These are phyloP conservation scores for Myotis planiceps DNA, from an alignment of 2,797 vertebrate genomes.

Conservation along the genomic window DNA sequence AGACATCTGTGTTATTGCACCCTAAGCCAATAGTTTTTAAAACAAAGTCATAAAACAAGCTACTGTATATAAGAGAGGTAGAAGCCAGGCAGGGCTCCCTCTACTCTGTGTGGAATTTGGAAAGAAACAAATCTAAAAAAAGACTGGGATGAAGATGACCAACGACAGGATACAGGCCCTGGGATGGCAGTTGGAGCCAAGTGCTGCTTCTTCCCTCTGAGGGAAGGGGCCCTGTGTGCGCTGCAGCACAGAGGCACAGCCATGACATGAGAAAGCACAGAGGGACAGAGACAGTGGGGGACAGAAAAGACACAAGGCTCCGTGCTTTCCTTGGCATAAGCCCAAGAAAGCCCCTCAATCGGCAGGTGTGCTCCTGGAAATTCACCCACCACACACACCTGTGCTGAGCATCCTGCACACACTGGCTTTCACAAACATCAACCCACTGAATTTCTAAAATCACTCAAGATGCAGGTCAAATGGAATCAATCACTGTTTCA, in stretches of 20 bases:
- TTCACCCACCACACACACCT: rapidly evolving
- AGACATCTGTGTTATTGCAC: slow-evolving; percentile 70
- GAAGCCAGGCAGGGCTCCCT: background rate
- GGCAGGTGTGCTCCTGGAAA: rapidly evolving
- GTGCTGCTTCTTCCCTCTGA: rapidly evolving
- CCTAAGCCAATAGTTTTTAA: slow-evolving; percentile 72
- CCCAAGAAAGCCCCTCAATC: rapidly evolving
- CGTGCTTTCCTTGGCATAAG: rapidly evolving
- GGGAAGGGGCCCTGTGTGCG: rapidly evolving
- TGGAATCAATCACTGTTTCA: rapidly evolving
- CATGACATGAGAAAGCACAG: rapidly evolving
- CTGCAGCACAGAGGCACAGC: rapidly evolving
- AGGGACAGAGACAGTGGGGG: background rate
- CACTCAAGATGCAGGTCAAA: rapidly evolving
- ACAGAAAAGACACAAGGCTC: rapidly evolving
- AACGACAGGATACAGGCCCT: background rate
- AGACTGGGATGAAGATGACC: too few relatives aligned
- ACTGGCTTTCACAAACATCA: rapidly evolving
- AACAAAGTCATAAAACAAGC: slow-evolving; percentile 77
- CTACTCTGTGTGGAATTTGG: background rate
- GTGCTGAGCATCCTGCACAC: rapidly evolving
- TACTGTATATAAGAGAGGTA: slow-evolving; percentile 35
- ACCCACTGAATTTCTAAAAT: background rate
- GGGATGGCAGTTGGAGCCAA: rapidly evolving
- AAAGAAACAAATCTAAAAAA: background rate